Evolutionary conservation across 2,888 invertebrate genomes (phyloP).

Genomic region (Nipponacmea schrenckii): DNA sequence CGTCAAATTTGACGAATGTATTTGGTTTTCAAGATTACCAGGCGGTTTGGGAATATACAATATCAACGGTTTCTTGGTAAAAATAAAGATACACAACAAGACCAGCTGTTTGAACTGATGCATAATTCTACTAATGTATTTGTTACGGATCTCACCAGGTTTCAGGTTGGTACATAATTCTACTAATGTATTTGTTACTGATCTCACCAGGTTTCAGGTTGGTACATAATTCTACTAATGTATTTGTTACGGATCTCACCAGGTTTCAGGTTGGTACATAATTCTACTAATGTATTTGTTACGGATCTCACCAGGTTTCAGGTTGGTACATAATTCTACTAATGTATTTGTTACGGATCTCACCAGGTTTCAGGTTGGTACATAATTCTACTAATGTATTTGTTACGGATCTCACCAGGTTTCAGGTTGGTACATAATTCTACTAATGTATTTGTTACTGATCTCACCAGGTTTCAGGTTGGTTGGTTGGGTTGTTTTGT

Average conservation of each 20-base stretch:
- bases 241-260: too few species aligned
- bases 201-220: too few species aligned
- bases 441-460: slow-evolving; percentile 52
- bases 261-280: slow-evolving; percentile 62
- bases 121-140: slow-evolving; percentile 54
- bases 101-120: slow-evolving; percentile 61
- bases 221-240: too few species aligned
- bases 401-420: too few species aligned
- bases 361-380: too few species aligned
- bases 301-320: too few species aligned
- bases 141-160: slow-evolving; percentile 58
- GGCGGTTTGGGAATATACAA: slow-evolving; percentile 55
- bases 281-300: slow-evolving; percentile 50
- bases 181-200: slow-evolving; percentile 57
- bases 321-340: too few species aligned
- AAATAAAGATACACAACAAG: slow-evolving; percentile 62
- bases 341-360: too few species aligned
- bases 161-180: slow-evolving; percentile 56
- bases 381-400: too few species aligned
- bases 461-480: slow-evolving; percentile 61
- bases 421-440: too few species aligned
- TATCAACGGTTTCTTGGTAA: slow-evolving; percentile 56
- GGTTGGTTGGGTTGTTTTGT: too few species aligned
- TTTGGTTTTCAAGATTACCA: slow-evolving; percentile 59
- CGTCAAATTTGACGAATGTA: slow-evolving; percentile 53